phyloP scores from a whole-genome alignment of 2,113 vertebrate species.

The Balaenoptera acutorostrata region DNA sequence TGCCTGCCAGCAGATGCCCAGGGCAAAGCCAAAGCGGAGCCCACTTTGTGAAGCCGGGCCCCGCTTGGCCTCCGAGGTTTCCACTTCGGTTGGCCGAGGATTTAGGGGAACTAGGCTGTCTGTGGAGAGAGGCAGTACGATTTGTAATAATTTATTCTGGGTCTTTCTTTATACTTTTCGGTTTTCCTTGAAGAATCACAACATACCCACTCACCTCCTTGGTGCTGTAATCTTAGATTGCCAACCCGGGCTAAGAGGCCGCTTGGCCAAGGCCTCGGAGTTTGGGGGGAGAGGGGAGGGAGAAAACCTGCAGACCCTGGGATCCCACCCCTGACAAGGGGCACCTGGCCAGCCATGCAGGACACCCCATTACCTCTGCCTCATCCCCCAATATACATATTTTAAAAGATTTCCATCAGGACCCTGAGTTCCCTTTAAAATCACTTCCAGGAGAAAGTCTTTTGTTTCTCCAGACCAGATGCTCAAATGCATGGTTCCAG shows the following conservation, averaged over 20 bases:
- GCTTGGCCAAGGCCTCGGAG: accelerated
- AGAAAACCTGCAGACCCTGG: background rate
- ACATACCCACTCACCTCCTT: background rate
- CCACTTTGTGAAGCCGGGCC: background rate
- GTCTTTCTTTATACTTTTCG: background rate
- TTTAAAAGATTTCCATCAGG: background rate
- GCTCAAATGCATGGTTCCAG: background rate
- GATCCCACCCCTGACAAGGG: background rate
- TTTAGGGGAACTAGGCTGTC: background rate
- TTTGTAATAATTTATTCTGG: background rate
- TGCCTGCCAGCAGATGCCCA: background rate
- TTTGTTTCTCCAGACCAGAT: background rate
- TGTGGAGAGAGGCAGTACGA: background rate
- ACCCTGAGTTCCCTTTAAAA: background rate
- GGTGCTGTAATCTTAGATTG: background rate
- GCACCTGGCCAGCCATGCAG: background rate
- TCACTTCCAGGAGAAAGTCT: background rate
- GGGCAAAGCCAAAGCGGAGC: background rate
- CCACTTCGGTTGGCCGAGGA: background rate
- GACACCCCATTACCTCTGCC: background rate
- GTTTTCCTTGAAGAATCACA: background rate
- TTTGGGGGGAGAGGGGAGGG: background rate
- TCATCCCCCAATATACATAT: background rate
- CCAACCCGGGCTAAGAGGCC: background rate
- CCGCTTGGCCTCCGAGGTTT: background rate